Percentiles rank a stretch among this genome's conserved stretches.
These are phyloP conservation scores for Fopius arisanus DNA, from an alignment of 1,140 invertebrate species.

Conservation along the genomic window DNA sequence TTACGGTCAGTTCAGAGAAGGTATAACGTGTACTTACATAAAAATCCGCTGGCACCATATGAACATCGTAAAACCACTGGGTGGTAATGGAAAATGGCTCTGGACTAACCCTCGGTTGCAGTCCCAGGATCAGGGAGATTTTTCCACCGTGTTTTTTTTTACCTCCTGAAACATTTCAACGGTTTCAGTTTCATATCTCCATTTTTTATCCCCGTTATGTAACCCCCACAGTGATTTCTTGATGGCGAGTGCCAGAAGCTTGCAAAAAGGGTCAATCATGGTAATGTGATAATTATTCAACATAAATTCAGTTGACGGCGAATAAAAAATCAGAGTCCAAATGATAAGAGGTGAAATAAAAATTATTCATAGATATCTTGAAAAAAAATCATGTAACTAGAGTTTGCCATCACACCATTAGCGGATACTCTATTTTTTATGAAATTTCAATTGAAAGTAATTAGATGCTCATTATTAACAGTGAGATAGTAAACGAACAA, in stretches of 20 bases:
- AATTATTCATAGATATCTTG: no score
- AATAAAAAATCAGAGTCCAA: no score
- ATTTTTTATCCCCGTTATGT: background rate
- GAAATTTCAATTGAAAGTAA: no score
- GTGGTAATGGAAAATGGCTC: background rate
- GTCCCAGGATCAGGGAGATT: background rate
- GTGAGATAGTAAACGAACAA: no score
- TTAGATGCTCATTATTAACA: no score
- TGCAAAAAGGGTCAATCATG: no score
- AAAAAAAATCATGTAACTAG: no score
- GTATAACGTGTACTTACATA: background rate
- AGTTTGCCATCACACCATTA: no score
- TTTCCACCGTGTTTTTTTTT: background rate
- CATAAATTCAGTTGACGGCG: no score
- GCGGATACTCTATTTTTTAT: no score
- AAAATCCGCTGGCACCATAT: background rate
- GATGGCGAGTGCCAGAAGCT: background rate
- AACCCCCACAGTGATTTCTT: background rate
- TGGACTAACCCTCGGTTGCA: background rate
- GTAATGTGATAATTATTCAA: no score
- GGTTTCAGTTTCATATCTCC: background rate
- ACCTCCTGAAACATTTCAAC: background rate
- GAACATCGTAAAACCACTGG: conserved; percentile 7
- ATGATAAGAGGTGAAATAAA: no score
- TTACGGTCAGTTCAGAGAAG: background rate